Base-by-base conservation (phyloP, 2,113 vertebrate species). In the Spheniscus mendiculus region DNA sequence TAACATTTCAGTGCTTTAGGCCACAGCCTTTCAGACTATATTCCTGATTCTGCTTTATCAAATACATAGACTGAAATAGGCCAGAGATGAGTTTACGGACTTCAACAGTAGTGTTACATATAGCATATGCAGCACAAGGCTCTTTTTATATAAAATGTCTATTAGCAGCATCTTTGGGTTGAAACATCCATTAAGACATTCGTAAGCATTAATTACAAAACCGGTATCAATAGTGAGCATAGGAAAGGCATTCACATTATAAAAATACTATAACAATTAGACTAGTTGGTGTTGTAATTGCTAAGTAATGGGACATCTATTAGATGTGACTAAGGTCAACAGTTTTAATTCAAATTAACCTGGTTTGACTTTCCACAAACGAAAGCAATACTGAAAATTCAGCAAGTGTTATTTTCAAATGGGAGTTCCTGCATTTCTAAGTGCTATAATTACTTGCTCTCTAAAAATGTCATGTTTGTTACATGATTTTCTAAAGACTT, bases 401-500 rank as follows among this genome's bases (percentile, higher is more conserved):
- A 92, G 56, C 76, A 73, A 79, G 58, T 85, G 81, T 91, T 81
- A 92, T 55, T 97, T 90, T 96, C 78, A 92, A 49, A 82, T 70
- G 85, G 94, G 90, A 93, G 82, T 62, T 90, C 18, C 62, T 96
- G 81, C 87, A 76, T 96, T 96, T 94, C 73, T 80, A 69, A 92
- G 91, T 89, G 91, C 87, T 91, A 0, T 27, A 81, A 94, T 98
- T 98, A 98, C 97, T 99, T 99, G 98, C 98, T 99, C 95, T 99
- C 99, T 94, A 98, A 98, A 98, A 99, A 98, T 0, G 98, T 99
- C 95, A 99, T 98, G 62, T 97, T 98, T 92, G 98, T 96, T 96
- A 99, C 97, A 93, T 98, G 99, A 84, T 99, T 98, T 97, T 99
- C 99, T 96, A 99, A 97, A 91, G 98, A 98, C 89, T 98, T 98